Percentiles rank a stretch among this genome's conserved stretches.
phyloP scores from a whole-genome alignment of 2,113 vertebrate genomes.

The Ivindomyrus marchei region DNA sequence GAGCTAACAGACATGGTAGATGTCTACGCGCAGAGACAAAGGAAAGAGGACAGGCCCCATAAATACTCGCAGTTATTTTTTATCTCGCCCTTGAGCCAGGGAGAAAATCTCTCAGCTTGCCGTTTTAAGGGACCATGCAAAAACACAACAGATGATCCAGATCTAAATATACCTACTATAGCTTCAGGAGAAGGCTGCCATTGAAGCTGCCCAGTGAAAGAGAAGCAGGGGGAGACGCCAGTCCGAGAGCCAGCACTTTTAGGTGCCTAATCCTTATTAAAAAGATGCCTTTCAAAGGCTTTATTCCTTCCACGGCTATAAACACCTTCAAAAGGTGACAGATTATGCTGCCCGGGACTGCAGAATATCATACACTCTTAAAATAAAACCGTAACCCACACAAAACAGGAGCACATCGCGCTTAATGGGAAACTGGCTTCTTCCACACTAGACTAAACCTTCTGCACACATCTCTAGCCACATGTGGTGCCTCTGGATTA shows the following conservation, averaged over 20 bases:
- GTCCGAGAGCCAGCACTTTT: not conserved
- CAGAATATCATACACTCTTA: not conserved
- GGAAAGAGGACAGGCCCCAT: not conserved
- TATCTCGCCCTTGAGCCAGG: not conserved
- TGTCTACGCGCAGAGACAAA: not conserved
- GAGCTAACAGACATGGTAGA: not conserved
- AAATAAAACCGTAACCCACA: not conserved
- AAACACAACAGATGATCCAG: conserved; percentile 23
- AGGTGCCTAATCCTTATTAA: not conserved
- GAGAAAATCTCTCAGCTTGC: conserved; percentile 15
- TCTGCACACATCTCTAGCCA: not conserved
- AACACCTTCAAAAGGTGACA: conserved; percentile 10
- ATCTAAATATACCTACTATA: conserved; percentile 21
- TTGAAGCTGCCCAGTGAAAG: not conserved
- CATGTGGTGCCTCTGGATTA: not conserved
- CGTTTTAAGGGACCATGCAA: conserved; percentile 1
- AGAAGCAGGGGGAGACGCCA: not conserved
- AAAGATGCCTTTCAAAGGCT: conserved; percentile 8
- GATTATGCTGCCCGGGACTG: conserved; percentile 5
- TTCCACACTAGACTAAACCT: conserved; percentile 3
- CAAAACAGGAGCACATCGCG: not conserved
- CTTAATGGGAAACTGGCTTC: conserved; percentile 7
- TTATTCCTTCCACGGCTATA: not conserved
- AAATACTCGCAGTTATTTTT: conserved; percentile 12
- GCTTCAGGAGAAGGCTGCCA: conserved; percentile 6